Evolutionary conservation across 1,140 invertebrate species (phyloP).

Genomic region (Druon quercuslanigerum): DNA sequence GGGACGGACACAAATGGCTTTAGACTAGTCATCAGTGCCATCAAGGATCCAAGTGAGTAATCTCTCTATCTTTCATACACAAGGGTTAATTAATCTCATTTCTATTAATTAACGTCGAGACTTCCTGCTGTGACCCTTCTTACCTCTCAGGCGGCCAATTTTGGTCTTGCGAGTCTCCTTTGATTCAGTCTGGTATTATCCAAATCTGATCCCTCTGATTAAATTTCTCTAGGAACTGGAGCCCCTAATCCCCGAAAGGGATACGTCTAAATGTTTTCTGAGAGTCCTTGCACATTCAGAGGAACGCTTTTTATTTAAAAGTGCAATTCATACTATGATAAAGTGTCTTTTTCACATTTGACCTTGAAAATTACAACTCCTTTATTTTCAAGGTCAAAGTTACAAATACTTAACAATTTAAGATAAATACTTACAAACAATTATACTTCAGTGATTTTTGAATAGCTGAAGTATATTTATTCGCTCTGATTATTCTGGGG

Average conservation of each 20-base stretch:
- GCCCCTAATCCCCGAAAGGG: neutral
- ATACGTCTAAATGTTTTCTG: neutral
- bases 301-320: neutral
- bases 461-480: neutral
- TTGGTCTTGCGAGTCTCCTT: constrained; percentile 7
- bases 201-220: constrained; percentile 8
- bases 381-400: too few relatives aligned
- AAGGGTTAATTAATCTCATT: constrained; percentile 15
- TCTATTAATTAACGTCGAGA: constrained; percentile 22
- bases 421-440: too few relatives aligned
- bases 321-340: neutral
- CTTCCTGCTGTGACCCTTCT: neutral
- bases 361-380: too few relatives aligned
- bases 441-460: neutral
- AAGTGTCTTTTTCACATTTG: too few relatives aligned
- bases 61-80: constrained; percentile 22
- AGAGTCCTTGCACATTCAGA: neutral
- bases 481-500: constrained; percentile 36
- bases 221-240: constrained; percentile 2
- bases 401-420: too few relatives aligned
- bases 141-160: neutral
- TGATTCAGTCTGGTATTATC: constrained; percentile 10
- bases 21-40: constrained; percentile 93
- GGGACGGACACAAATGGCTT: constrained; percentile 93
- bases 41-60: constrained; percentile 93